Percentiles rank a stretch among this genome's conserved stretches.
Conservation (phyloP, 2,113 vertebrate species). For the Myodes glareolus region DNA sequence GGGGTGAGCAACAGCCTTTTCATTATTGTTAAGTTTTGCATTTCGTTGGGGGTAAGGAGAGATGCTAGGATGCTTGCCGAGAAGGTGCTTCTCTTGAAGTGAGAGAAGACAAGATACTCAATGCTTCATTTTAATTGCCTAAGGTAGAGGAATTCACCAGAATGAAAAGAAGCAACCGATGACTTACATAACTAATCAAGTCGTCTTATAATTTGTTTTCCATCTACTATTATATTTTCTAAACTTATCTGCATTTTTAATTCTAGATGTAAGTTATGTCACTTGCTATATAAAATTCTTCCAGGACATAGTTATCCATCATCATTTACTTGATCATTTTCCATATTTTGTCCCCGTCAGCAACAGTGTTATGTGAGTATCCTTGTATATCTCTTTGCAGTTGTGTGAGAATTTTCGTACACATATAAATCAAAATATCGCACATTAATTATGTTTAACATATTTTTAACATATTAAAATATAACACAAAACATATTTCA, state of each 20-base stretch:
- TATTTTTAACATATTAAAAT: neutral
- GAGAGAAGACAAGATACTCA: neutral
- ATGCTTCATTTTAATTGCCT: neutral
- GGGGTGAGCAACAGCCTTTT: neutral
- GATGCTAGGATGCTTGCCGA: neutral
- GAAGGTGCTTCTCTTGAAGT: neutral
- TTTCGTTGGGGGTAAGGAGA: neutral
- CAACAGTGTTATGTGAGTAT: neutral
- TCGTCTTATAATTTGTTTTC: neutral
- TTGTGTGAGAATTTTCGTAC: neutral
- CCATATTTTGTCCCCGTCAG: neutral
- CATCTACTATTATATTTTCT: neutral
- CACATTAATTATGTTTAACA: neutral
- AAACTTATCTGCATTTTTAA: neutral
- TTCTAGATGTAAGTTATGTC: neutral
- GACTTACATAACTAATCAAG: neutral
- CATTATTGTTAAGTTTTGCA: neutral
- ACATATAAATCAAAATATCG: neutral
- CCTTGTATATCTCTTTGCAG: neutral
- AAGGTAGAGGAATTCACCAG: neutral
- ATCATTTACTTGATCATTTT: neutral
- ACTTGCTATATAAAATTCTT: neutral
- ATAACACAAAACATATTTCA: neutral
- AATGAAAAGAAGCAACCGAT: neutral
- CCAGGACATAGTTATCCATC: neutral